Conservation (phyloP, 2,797 vertebrate species). For the Xiphophorus birchmanni region DNA sequence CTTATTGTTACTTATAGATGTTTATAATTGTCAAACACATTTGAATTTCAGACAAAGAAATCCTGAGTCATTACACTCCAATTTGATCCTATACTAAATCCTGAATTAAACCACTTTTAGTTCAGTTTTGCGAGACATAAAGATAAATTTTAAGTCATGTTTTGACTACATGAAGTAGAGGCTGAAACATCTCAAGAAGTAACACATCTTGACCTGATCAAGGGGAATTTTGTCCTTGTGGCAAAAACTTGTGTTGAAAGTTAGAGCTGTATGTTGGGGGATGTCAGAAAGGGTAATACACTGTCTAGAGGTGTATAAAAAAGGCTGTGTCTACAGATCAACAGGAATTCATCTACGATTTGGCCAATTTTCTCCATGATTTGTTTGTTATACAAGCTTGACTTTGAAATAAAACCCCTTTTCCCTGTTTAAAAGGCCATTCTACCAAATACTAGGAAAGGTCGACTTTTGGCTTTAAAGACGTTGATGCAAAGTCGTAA, state of each 20-base stretch:
- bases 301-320: neutral
- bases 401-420: neutral
- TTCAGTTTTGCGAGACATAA: neutral
- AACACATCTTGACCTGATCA: neutral
- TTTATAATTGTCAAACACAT: neutral
- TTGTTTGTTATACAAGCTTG: neutral
- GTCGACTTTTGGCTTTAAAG: neutral
- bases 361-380: neutral
- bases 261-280: neutral
- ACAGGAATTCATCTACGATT: neutral
- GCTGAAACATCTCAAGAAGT: neutral
- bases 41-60: neutral
- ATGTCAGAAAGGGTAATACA: neutral
- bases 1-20: neutral
- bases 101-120: neutral
- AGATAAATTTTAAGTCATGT: neutral
- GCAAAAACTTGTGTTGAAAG: neutral
- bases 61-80: neutral
- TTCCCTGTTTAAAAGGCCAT: neutral
- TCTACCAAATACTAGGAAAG: neutral
- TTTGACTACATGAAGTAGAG: neutral
- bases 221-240: neutral
- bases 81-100: neutral
- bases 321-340: neutral
- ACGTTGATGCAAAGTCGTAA: neutral